A percentile compares a stretch with the other conserved stretches of the same genome.
These are phyloP conservation scores for Cherax quadricarinatus DNA, from an alignment of 1,140 invertebrate genomes.

Conservation along the genomic window DNA sequence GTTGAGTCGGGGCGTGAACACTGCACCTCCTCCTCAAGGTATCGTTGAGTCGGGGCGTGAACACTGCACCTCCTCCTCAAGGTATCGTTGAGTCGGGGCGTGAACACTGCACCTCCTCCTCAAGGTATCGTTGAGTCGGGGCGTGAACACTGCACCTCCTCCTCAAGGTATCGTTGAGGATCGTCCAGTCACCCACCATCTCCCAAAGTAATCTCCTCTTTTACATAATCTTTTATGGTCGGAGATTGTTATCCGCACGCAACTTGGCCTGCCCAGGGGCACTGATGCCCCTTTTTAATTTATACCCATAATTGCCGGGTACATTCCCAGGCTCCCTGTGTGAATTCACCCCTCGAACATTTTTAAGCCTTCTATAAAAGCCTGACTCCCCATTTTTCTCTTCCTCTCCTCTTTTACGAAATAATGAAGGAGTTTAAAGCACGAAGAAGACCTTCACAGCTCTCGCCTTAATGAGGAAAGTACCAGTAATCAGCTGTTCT, in stretches of 20 bases:
- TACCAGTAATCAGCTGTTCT: too few relatives aligned
- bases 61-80: neutral
- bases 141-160: neutral
- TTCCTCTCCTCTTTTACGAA: too few relatives aligned
- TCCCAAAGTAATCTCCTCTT: neutral
- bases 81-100: neutral
- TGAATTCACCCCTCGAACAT: neutral
- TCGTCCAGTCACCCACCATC: neutral
- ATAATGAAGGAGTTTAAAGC: too few relatives aligned
- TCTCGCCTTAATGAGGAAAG: too few relatives aligned
- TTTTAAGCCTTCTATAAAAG: neutral
- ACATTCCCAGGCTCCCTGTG: conserved; percentile 1
- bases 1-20: neutral
- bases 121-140: neutral
- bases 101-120: neutral
- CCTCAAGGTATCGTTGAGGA: neutral
- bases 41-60: neutral
- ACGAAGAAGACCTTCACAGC: too few relatives aligned
- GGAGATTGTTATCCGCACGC: conserved; percentile 7
- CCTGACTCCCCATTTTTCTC: too few relatives aligned
- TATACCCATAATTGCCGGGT: conserved; percentile 2
- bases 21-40: neutral
- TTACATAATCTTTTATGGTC: conserved; percentile 12
- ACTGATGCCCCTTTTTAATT: neutral
- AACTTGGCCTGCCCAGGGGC: neutral